Percentiles rank a stretch among this genome's conserved stretches.
Evolutionary conservation across 2,888 invertebrate species (phyloP).

Genomic region (Protonemura montana): DNA sequence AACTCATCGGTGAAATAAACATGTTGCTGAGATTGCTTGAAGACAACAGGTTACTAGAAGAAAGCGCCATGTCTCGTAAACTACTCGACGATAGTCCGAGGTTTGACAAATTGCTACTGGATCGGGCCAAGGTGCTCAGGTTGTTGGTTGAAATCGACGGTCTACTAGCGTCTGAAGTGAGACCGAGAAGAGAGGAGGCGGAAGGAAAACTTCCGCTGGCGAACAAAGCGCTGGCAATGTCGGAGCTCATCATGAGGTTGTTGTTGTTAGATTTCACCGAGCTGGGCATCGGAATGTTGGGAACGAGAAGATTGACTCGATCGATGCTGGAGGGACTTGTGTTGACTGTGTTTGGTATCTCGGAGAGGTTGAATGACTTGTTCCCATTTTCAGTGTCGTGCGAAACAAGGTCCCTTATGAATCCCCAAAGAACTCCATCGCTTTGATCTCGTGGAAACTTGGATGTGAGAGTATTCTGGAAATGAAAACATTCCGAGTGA

Average conservation of each 20-base stretch:
- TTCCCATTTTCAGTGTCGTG: slow-evolving; percentile 56
- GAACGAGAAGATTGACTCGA: slow-evolving; percentile 56
- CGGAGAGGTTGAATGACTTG: slow-evolving; percentile 41
- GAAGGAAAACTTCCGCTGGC: slow-evolving; percentile 71
- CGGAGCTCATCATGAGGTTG: slow-evolving; percentile 55
- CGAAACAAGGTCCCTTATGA: slow-evolving; percentile 74
- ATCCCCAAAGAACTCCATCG: slow-evolving; percentile 80
- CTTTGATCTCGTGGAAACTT: slow-evolving; percentile 84
- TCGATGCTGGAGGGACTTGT: slow-evolving; percentile 40
- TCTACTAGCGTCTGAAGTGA: slow-evolving; percentile 44
- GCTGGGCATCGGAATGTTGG: slow-evolving; percentile 58
- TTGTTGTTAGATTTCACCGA: slow-evolving; percentile 56
- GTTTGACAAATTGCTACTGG: slow-evolving; percentile 58
- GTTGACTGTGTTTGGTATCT: slow-evolving; percentile 41
- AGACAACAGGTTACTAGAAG: slow-evolving; percentile 22
- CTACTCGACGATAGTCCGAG: slow-evolving; percentile 58
- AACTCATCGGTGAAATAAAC: slow-evolving; percentile 76
- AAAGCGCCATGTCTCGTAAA: slow-evolving; percentile 34
- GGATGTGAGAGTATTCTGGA: slow-evolving; percentile 72
- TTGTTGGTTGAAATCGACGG: slow-evolving; percentile 59
- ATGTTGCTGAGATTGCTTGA: slow-evolving; percentile 63
- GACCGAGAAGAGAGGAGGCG: slow-evolving; percentile 49
- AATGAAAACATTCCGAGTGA: slow-evolving; percentile 43
- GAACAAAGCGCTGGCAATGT: slow-evolving; percentile 73
- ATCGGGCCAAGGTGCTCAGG: slow-evolving; percentile 60